phyloP scores from a whole-genome alignment of 2,888 invertebrate genomes.

The Caenorhabditis plicata region DNA sequence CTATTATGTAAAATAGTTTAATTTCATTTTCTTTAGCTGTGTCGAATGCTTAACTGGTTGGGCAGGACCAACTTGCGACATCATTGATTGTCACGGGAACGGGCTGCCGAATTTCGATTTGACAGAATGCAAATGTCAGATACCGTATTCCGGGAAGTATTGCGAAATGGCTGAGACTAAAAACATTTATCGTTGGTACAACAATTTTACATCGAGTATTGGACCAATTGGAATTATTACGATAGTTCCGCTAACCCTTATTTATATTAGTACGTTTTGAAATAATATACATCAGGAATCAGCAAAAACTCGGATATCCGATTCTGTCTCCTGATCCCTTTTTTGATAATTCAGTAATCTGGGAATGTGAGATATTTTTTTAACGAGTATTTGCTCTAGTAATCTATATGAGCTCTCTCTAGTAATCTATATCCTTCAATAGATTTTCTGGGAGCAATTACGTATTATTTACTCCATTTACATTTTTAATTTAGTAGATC shows the following conservation, averaged over 20 bases:
- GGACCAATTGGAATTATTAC: constrained; percentile 43
- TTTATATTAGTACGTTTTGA: constrained; percentile 35
- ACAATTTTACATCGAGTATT: constrained; percentile 37
- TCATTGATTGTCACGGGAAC: constrained; percentile 38
- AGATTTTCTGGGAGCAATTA: too few relatives aligned
- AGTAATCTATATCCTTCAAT: too few relatives aligned
- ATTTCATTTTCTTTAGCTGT: constrained; percentile 17
- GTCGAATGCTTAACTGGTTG: constrained; percentile 37
- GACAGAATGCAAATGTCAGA: constrained; percentile 32
- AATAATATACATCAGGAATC: too few relatives aligned
- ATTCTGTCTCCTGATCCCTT: too few relatives aligned
- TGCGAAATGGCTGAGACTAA: constrained; percentile 36
- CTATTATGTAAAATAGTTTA: too few relatives aligned
- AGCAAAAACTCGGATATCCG: too few relatives aligned
- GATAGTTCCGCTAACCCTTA: constrained; percentile 36
- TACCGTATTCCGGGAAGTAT: constrained; percentile 37
- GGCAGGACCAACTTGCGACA: constrained; percentile 40
- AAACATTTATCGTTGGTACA: constrained; percentile 44
- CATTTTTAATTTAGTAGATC: too few relatives aligned
- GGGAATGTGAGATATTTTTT: too few relatives aligned
- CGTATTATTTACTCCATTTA: neutral
- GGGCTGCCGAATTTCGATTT: constrained; percentile 39
- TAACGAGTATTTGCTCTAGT: too few relatives aligned
- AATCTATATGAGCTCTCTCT: too few relatives aligned
- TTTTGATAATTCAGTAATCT: too few relatives aligned